Evolutionary conservation across 2,113 vertebrate genomes (phyloP).

Genomic region (Tyto alba): DNA sequence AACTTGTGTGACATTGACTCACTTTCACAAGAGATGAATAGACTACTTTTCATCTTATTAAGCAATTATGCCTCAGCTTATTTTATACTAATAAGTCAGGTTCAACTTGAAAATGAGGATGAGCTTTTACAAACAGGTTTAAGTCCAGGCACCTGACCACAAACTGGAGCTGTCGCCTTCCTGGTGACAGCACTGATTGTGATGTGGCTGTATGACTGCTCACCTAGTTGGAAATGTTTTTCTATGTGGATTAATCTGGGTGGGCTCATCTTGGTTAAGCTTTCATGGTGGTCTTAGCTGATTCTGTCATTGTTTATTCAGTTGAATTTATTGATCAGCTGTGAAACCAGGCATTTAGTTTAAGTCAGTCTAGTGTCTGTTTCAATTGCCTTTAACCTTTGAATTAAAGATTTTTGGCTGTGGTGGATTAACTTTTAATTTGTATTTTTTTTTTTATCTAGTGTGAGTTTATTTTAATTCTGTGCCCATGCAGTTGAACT

Average conservation of each 20-base stretch:
- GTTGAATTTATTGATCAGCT: neutral
- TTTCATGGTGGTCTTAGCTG: neutral
- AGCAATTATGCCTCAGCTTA: neutral
- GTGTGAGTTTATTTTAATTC: neutral
- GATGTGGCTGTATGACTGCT: neutral
- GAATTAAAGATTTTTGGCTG: neutral
- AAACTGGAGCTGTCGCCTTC: neutral
- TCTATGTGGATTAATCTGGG: neutral
- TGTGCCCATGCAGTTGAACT: neutral
- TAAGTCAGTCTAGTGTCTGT: neutral
- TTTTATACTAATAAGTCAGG: neutral
- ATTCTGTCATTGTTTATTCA: too few species aligned
- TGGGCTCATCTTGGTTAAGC: neutral
- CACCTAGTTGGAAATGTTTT: neutral
- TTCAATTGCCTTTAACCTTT: neutral
- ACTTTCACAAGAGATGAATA: neutral
- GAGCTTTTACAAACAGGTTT: neutral
- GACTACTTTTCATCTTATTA: neutral
- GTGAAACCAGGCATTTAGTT: neutral
- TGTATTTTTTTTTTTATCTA: neutral
- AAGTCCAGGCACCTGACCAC: neutral
- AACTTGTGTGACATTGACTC: neutral
- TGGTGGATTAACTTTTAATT: neutral
- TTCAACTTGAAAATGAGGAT: neutral
- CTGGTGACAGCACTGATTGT: neutral